A percentile compares a stretch with the other conserved stretches of the same genome.
Evolutionary conservation across 2,797 vertebrate species (phyloP).

Genomic region (Chrysocyon brachyurus): DNA sequence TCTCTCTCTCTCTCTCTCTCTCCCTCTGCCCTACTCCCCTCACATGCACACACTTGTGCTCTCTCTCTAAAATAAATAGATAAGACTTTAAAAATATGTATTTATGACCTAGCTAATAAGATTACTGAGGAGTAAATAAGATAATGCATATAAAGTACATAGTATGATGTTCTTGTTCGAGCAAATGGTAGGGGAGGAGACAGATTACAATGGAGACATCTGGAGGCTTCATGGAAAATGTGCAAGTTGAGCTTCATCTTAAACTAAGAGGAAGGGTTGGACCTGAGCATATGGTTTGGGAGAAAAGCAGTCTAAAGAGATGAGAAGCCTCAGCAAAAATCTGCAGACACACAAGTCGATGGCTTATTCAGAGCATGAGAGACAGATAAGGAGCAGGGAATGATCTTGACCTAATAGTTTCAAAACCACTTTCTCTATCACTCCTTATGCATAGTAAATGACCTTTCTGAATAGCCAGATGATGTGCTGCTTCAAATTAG

Average conservation of each 20-base stretch:
- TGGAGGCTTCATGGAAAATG: not conserved
- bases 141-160: not conserved
- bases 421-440: not conserved
- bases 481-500: not conserved
- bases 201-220: not conserved
- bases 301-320: not conserved
- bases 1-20: not conserved
- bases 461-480: not conserved
- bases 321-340: not conserved
- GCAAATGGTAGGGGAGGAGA: not conserved
- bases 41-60: not conserved
- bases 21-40: not conserved
- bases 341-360: no score
- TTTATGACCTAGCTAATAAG: not conserved
- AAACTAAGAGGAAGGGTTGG: not conserved
- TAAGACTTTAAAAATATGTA: not conserved
- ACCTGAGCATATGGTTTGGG: not conserved
- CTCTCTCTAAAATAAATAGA: not conserved
- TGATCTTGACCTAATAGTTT: not conserved
- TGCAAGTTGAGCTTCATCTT: not conserved
- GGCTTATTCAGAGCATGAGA: not conserved
- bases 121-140: not conserved
- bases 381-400: not conserved
- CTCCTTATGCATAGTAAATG: not conserved
- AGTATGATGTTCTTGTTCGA: not conserved